Evolutionary conservation across 2,888 invertebrate genomes (phyloP), one percentile per base, ranked within the genome.

Genomic region (Diadegma fenestrale): DNA sequence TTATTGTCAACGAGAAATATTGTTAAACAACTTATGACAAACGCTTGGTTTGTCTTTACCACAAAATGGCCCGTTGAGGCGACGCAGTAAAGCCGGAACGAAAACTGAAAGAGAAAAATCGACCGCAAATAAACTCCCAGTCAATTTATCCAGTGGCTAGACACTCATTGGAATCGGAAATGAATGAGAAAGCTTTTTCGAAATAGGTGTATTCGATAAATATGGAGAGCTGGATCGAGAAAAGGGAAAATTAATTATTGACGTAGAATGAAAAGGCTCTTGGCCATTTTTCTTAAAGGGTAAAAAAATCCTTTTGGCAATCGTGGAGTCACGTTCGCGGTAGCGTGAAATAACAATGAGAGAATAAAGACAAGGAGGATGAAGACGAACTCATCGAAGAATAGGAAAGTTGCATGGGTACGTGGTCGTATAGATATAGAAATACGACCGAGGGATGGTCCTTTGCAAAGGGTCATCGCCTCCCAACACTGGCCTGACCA

Each of bases 381-480:
- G 83, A 75, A 33, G 54, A 75, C 54, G 66, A 66, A 33, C 45
- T 58, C 66, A 73, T 66, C 30, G 68, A 68, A 66, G 64, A 80
- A 73, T 72, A 51, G 45, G 33, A 61, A 58, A 58, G 14, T 58
- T 41, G n/a, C n/a, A n/a, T n/a, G 22, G 45, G n/a, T 10, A 71
- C 45, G 33, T 69, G n/a, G 41, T 17, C 10, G 48, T 64, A 22
- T n/a, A 37, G 48, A 51, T 66, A 69, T 33, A 63, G 61, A 75
- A 78, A 82, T n/a, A n/a, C 79, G 82, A 37, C 48, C 82, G 63
- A 82, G 61, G 86, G 85, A 88, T 87, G 87, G 80, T 83, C 87
- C 84, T 63, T 69, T 33, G 78, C 51, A 75, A 88, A 88, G 91
- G 90, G 90, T 91, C 90, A 89, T 89, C 90, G 90, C 89, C 90